Evolutionary conservation across 2,888 invertebrate genomes (phyloP), one percentile per base, ranked within the genome.

Genomic region (Nomada ferruginata): DNA sequence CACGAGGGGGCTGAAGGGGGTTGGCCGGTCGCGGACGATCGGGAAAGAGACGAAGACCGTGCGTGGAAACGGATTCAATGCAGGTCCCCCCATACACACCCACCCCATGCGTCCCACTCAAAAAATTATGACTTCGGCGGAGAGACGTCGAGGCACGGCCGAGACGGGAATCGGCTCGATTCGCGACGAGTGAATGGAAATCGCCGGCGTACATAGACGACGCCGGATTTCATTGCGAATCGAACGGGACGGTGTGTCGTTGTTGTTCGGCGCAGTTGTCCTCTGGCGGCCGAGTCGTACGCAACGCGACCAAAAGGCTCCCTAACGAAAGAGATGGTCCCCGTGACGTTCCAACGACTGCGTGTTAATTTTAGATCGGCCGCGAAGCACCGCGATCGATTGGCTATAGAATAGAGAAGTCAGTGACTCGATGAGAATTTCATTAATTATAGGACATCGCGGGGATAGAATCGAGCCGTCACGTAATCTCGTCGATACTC

Each of bases 1-100:
- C 89, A 87, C 79, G 87, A 82, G 87, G 70, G 83, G 84, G 79
- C 79, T 53, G 76, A 77, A 79, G 83, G 82, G 76, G 76, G 76
- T 75, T 55, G 69, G 55, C 60, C 52, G 61, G 50, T 63, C 81
- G 79, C 66, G 78, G 42, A 63, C 57, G 64, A 76, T 79, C 75
- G 71, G 64, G 79, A 72, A 84, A 82, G 66, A 75, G 66, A 66
- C 71, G 72, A 75, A 79, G 76, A 78, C 55, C 76, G 50, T 57
- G 68, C 76, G 76, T 71, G 71, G 75, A 84, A 82, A 82, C 78
- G 59, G 78, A 84, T 65, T 79, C 79, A 72, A 36, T 79, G 79
- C 83, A 71, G 79, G 71, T 78, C 74, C 79, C 79, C 82, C 75
- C 75, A 59, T 72, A 61, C 68, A 13, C 23, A 26, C 42, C 64